A percentile compares a stretch with the other conserved stretches of the same genome.
phyloP scores from a whole-genome alignment of 2,113 vertebrate species.

The Phyllostomus hastatus region DNA sequence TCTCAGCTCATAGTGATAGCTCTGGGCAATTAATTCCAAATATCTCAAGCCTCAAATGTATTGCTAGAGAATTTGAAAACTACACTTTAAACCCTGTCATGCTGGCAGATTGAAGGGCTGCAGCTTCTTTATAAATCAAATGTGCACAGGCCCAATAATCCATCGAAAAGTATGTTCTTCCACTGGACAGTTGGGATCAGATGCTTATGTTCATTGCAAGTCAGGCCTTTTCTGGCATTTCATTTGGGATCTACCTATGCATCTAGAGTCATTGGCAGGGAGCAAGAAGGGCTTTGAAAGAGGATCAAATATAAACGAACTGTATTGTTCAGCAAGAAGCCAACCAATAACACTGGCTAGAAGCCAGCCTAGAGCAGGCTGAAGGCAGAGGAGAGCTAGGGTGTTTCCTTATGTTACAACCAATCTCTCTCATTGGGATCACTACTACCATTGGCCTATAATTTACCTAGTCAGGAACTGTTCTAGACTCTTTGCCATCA shows the following conservation, averaged over 20 bases:
- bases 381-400: neutral
- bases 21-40: neutral
- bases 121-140: neutral
- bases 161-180: neutral
- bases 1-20: neutral
- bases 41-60: neutral
- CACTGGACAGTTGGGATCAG: neutral
- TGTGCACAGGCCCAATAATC: neutral
- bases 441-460: neutral
- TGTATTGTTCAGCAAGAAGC: neutral
- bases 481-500: neutral
- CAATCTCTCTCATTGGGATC: neutral
- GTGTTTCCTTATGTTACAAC: neutral
- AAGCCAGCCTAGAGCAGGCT: neutral
- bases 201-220: neutral
- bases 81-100: neutral
- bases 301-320: neutral
- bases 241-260: neutral
- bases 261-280: neutral
- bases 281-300: neutral
- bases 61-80: neutral
- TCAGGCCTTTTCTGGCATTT: neutral
- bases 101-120: neutral
- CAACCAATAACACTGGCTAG: neutral
- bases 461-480: neutral